Conservation (phyloP, 2,888 invertebrate species). For the Heliconius hortense region DNA sequence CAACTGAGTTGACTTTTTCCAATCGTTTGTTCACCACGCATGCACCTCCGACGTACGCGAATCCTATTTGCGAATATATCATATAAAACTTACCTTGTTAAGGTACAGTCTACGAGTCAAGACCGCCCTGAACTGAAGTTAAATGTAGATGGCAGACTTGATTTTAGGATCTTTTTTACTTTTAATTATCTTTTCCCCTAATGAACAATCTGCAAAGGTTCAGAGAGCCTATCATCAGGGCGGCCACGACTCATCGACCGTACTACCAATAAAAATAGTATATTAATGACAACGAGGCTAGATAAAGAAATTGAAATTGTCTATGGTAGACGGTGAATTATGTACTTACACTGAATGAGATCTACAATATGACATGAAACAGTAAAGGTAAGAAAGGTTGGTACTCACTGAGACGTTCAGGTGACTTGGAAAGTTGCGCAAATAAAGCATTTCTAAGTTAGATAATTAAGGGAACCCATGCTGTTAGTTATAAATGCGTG, state of each 20-base stretch:
- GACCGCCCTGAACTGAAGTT: not conserved
- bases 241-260: not conserved
- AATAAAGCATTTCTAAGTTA: conserved; percentile 38
- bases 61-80: conserved; percentile 83
- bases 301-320: conserved; percentile 6
- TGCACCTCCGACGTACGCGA: conserved; percentile 97
- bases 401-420: conserved; percentile 37
- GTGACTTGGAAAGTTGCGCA: conserved; percentile 30
- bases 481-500: conserved; percentile 31
- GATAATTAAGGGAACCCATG: conserved; percentile 34
- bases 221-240: not conserved
- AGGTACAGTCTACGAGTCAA: not conserved
- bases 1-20: conserved; percentile 97
- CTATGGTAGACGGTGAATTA: conserved; percentile 27
- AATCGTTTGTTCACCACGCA: conserved; percentile 97
- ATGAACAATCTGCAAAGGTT: not conserved
- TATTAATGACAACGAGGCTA: not conserved
- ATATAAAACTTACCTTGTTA: conserved; percentile 21
- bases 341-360: conserved; percentile 31
- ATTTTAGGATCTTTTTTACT: not conserved
- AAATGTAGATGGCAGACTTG: not conserved
- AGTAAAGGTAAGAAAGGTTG: conserved; percentile 27
- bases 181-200: not conserved
- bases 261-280: not conserved
- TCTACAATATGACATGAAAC: conserved; percentile 13